Evolutionary conservation across 2,113 vertebrate genomes (phyloP).

Genomic region (Petaurus breviceps): DNA sequence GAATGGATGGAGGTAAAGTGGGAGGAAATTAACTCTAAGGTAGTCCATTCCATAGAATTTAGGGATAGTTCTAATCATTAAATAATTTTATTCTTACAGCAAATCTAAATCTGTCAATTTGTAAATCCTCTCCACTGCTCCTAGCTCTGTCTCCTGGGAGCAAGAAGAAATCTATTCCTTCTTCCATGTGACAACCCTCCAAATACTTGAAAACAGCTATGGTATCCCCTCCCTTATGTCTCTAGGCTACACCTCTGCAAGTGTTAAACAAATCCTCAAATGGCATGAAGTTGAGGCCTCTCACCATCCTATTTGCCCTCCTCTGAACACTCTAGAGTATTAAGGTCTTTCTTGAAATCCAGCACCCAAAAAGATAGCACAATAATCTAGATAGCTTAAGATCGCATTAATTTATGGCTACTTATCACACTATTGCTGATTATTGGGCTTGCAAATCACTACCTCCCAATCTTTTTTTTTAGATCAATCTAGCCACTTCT

Average conservation of each 20-base stretch:
- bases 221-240: too few species aligned
- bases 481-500: not conserved
- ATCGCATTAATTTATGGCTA: not conserved
- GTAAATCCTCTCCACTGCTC: not conserved
- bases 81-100: not conserved
- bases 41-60: not conserved
- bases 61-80: not conserved
- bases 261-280: not conserved
- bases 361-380: not conserved
- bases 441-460: not conserved
- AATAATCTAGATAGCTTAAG: not conserved
- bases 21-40: not conserved
- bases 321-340: not conserved
- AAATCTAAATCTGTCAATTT: not conserved
- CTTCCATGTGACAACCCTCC: not conserved
- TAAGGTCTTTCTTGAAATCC: not conserved
- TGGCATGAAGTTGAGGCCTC: not conserved
- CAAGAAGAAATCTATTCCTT: not conserved
- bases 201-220: not conserved
- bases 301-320: not conserved
- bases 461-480: not conserved
- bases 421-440: not conserved
- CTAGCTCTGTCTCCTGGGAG: not conserved
- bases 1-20: not conserved
- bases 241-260: rapidly evolving